Evolutionary conservation across 2,797 vertebrate genomes (phyloP).

Genomic region (Pygocentrus nattereri): DNA sequence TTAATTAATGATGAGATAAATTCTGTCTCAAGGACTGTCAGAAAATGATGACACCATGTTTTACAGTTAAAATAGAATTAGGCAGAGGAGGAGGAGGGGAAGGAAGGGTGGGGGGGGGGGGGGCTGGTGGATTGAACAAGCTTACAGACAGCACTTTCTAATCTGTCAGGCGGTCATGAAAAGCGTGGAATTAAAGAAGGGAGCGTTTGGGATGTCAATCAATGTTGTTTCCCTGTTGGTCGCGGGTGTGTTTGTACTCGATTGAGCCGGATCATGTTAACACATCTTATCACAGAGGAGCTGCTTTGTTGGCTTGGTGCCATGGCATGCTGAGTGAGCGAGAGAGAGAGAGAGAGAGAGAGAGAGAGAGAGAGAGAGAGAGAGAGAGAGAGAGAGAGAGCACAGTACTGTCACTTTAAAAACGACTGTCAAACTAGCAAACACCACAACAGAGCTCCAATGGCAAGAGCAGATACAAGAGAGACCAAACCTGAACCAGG

Average conservation of each 20-base stretch:
- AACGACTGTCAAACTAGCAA: not conserved
- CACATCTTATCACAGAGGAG: slow-evolving; percentile 50
- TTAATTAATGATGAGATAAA: slow-evolving; percentile 99
- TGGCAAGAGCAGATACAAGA: not conserved
- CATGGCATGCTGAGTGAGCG: slow-evolving; percentile 20
- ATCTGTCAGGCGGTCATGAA: slow-evolving; percentile 86
- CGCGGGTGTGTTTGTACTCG: slow-evolving; percentile 49
- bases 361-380: slow-evolving; percentile 20
- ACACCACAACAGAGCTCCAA: not conserved
- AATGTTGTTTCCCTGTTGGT: slow-evolving; percentile 73
- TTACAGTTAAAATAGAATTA: slow-evolving; percentile 98
- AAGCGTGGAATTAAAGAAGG: slow-evolving; percentile 85
- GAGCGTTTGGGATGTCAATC: slow-evolving; percentile 88
- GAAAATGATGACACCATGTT: slow-evolving; percentile 99
- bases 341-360: slow-evolving; percentile 27
- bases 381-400: not conserved
- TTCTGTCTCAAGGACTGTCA: slow-evolving; percentile 98
- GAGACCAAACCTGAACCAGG: slow-evolving; percentile 3
- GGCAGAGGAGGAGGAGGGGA: slow-evolving; percentile 72
- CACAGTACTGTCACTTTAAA: slow-evolving; percentile 9
- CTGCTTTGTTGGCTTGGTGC: slow-evolving; percentile 44
- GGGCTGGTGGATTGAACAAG: slow-evolving; percentile 84
- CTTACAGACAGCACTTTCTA: slow-evolving; percentile 86
- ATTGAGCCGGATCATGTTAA: slow-evolving; percentile 54
- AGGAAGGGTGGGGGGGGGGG: slow-evolving; percentile 65